phyloP scores from a whole-genome alignment of 2,888 invertebrate genomes.

The Tiliacea aurago region DNA sequence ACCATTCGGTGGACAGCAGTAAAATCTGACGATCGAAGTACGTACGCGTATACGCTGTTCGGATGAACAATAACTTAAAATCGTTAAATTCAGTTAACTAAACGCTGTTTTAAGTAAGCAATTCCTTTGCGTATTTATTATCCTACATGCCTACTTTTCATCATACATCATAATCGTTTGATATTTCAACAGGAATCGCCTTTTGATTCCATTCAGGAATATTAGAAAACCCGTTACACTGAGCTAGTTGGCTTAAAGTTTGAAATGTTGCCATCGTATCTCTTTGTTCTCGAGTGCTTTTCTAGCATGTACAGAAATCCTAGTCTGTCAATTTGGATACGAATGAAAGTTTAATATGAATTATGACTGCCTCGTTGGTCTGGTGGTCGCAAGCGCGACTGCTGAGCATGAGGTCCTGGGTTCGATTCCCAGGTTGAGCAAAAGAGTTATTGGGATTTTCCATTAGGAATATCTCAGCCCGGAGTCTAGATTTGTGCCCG shows the following conservation, averaged over 20 bases:
- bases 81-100: background rate
- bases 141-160: background rate
- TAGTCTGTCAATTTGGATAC: background rate
- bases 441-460: too few species aligned
- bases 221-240: background rate
- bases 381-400: too few species aligned
- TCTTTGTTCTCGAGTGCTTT: background rate
- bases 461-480: too few species aligned
- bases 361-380: too few species aligned
- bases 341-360: background rate
- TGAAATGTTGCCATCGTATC: constrained; percentile 4
- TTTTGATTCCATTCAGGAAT: constrained; percentile 13
- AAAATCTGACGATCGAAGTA: background rate
- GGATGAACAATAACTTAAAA: background rate
- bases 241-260: constrained; percentile 23
- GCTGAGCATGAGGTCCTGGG: too few species aligned
- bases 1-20: background rate
- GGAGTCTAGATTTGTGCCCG: too few species aligned
- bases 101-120: background rate
- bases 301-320: constrained; percentile 9
- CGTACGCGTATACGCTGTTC: background rate
- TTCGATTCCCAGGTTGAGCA: too few species aligned
- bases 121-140: background rate
- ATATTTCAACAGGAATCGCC: constrained; percentile 5
- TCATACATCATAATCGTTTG: constrained; percentile 3